These are phyloP conservation scores for Melieria picta DNA, from an alignment of 2,888 invertebrate species.

Conservation along the genomic window DNA sequence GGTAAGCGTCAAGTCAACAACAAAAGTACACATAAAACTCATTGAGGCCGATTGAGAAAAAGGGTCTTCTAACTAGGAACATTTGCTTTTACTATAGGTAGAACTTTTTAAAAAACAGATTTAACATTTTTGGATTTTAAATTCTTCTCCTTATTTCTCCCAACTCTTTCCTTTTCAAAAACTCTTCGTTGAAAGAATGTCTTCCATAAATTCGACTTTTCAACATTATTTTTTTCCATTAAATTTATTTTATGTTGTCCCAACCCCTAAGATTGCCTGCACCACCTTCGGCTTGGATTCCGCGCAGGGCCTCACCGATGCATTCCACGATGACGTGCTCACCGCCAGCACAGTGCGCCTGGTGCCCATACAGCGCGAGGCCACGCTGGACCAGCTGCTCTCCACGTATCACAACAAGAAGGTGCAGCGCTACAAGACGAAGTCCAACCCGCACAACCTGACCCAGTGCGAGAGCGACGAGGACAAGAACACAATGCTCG, in stretches of 20 bases:
- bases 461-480: conserved; percentile 71
- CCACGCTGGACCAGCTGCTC: conserved; percentile 67
- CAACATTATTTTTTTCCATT: too few species aligned
- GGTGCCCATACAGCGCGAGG: conserved; percentile 67
- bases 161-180: too few species aligned
- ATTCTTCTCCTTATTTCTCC: too few species aligned
- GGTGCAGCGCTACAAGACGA: conserved; percentile 71
- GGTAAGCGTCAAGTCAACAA: conserved; percentile 66
- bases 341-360: conserved; percentile 84
- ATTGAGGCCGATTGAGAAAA: too few species aligned
- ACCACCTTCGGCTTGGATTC: conserved; percentile 94
- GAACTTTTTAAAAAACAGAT: too few species aligned
- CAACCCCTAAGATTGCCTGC: conserved; percentile 77
- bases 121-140: too few species aligned
- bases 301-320: conserved; percentile 85
- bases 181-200: too few species aligned
- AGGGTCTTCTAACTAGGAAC: too few species aligned
- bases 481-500: conserved; percentile 69
- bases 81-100: too few species aligned
- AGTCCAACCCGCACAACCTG: conserved; percentile 66
- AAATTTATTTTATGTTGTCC: too few species aligned
- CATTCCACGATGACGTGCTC: conserved; percentile 79
- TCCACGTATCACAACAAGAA: conserved; percentile 78
- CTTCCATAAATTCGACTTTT: too few species aligned
- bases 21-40: too few species aligned